Evolutionary conservation across 2,113 vertebrate species (phyloP), one percentile per base, ranked within the genome.

Genomic region (Halcyon senegalensis): DNA sequence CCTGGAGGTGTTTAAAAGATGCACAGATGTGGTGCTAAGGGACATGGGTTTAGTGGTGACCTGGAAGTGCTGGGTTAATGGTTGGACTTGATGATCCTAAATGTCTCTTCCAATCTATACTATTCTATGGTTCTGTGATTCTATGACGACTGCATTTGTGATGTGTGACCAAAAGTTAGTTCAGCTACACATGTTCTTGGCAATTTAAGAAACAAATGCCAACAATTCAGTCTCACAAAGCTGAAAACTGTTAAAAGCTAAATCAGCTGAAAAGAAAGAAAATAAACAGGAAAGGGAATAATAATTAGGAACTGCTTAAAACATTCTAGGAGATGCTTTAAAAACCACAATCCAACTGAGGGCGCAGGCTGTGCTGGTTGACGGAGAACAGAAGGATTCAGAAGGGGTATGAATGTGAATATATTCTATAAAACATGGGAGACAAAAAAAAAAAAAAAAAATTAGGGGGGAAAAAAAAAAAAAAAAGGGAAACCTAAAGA

Each of bases 271-370:
- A 91, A 78, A 90, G 11, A 83, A 80, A 93, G 63, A 86, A 97
- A 94, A 93, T 48, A 90, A 96, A 81, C 63, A 84, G 43, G 62
- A 91, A 94, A 75, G 9, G 19, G 24, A 87, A 68, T 92, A 88
- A 79, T 83, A 94, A 94, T 84, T 75, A 92, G 69, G 21, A 92
- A 90, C 51, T 94, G 33, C 35, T 79, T 93, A 87, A 87, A 86
- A 73, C 31, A 69, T 94, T 90, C 60, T 82, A 89, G 58, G 48
- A 87, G 19, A 91, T 79, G 62, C 58, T 94, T 93, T 88, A 50
- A 79, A 93, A 96, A 72, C 62, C 86, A 79, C 92, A 79, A 10
- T 76, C 56, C 66, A 84, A 14, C 43, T 64, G 80, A 92, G 88
- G 90, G 84, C 0, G 0, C 48, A 84, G 33, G 30, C 35, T 89